Percentiles rank a stretch among this genome's conserved stretches.
These are phyloP conservation scores for Strigops habroptila DNA, from an alignment of 2,113 vertebrate genomes.

Conservation along the genomic window DNA sequence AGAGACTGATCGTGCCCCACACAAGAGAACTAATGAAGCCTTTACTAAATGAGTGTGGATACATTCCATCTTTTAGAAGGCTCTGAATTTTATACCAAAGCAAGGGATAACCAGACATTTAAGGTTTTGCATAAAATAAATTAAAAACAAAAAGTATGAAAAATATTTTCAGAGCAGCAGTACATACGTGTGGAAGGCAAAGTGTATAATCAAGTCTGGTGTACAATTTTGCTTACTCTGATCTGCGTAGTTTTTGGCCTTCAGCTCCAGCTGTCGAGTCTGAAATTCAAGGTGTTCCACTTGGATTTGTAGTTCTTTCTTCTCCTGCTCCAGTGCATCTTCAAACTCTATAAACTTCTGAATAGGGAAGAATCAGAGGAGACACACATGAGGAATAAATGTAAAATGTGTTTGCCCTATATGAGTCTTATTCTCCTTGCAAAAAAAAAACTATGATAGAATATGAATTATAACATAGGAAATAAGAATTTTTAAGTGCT, in stretches of 20 bases:
- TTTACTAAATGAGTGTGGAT: not conserved
- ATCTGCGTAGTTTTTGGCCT: constrained; percentile 93
- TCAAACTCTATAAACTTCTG: constrained; percentile 99
- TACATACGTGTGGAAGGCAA: not conserved
- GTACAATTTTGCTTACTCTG: constrained; percentile 81
- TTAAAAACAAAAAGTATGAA: not conserved
- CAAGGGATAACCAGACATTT: not conserved
- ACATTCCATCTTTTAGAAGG: not conserved
- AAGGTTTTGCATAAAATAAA: not conserved
- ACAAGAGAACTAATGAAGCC: not conserved
- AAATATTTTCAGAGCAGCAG: not conserved
- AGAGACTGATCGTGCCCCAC: not conserved
- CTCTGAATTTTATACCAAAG: not conserved
- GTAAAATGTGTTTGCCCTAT: not conserved
- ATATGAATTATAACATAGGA: not conserved
- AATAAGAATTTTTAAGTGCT: not conserved
- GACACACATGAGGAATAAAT: not conserved
- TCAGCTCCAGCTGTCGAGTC: constrained; percentile 92
- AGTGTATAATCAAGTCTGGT: not conserved
- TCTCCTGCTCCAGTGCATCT: constrained; percentile 95
- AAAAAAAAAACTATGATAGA: not conserved
- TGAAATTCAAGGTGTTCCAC: constrained; percentile 93
- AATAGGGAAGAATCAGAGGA: not conserved
- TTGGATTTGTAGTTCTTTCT: constrained; percentile 93
- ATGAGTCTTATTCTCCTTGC: not conserved